phyloP scores from a whole-genome alignment of 2,797 vertebrate genomes.

The Chiloscyllium punctatum region DNA sequence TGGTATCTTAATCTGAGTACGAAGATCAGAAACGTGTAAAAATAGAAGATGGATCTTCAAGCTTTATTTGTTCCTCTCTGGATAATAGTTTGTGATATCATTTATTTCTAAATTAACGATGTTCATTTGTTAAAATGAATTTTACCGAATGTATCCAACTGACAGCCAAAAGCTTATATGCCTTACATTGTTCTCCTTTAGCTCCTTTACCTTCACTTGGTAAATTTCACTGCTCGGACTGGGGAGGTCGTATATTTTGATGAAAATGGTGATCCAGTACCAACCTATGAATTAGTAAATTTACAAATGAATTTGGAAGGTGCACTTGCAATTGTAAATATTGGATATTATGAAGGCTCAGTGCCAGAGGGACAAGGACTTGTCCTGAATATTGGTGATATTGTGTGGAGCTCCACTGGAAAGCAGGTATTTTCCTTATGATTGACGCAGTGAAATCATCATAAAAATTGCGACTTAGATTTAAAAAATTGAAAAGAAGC shows the following conservation, averaged over 20 bases:
- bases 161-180: not conserved
- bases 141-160: not conserved
- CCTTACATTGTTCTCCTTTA: not conserved
- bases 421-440: not conserved
- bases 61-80: too few relatives aligned
- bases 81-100: too few relatives aligned
- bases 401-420: not conserved
- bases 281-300: slow-evolving; percentile 31
- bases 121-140: not conserved
- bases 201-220: not conserved
- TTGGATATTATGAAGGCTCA: slow-evolving; percentile 30
- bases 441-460: too few relatives aligned
- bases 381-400: not conserved
- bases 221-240: not conserved
- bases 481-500: too few relatives aligned
- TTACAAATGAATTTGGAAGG: not conserved
- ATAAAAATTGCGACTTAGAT: too few relatives aligned
- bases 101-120: not conserved
- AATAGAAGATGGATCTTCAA: too few relatives aligned
- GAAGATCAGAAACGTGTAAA: too few relatives aligned
- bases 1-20: too few relatives aligned
- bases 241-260: slow-evolving; percentile 17
- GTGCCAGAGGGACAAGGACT: not conserved
- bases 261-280: slow-evolving; percentile 30
- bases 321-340: not conserved